Conservation (phyloP, 2,113 vertebrate genomes). For the Dipodomys spectabilis region DNA sequence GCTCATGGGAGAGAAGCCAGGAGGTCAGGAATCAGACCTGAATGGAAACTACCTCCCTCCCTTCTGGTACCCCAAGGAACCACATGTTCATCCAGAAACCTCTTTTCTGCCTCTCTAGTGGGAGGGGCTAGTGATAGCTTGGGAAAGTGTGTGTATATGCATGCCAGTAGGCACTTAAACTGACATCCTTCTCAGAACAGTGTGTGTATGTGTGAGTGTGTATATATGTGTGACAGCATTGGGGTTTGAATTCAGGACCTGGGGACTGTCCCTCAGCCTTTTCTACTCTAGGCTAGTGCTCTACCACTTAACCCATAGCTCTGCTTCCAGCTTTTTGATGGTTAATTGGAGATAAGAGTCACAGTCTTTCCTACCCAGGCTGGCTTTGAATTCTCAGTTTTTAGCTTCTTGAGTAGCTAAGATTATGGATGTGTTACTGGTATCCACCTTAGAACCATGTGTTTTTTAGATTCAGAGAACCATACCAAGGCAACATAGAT, state of each 20-base stretch:
- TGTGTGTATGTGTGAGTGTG: background rate
- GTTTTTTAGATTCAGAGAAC: background rate
- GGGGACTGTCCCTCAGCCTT: no score
- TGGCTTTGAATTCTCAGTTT: no score
- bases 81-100: background rate
- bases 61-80: rapidly evolving
- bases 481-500: background rate
- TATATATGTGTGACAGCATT: background rate
- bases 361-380: no score
- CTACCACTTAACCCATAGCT: no score
- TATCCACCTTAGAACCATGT: no score
- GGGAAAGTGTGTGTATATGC: background rate
- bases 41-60: no score
- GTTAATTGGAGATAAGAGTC: no score
- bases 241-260: no score
- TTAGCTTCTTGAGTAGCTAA: no score
- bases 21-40: background rate
- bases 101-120: background rate
- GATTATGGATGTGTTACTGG: no score
- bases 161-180: background rate
- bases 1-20: background rate
- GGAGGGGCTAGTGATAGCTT: background rate
- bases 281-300: no score
- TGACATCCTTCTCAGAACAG: background rate
- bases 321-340: no score